Evolutionary conservation across 1,140 invertebrate species (phyloP).

Genomic region (Pogonomyrmex californicus): DNA sequence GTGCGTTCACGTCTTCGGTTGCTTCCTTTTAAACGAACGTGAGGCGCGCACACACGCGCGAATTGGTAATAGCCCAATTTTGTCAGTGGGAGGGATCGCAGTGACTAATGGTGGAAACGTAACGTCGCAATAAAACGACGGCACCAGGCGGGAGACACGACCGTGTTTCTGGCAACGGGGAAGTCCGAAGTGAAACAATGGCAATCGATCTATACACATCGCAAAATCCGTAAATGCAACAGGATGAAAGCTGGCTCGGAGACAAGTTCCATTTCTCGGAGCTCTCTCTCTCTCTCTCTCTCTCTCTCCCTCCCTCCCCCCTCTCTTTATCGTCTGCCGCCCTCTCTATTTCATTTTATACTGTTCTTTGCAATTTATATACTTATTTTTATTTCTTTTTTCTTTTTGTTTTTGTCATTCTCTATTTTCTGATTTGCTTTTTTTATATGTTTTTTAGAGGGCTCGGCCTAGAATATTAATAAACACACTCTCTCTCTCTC

Average conservation of each 20-base stretch:
- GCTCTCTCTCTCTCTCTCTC: not conserved
- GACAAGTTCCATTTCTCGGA: not conserved
- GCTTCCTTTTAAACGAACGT: conserved; percentile 24
- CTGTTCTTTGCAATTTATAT: no score
- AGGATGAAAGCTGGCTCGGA: not conserved
- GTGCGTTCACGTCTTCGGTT: not conserved
- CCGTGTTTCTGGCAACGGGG: conserved; percentile 29
- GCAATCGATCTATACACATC: not conserved
- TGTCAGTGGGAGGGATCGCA: not conserved
- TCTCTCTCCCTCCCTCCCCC: no score
- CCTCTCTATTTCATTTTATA: no score
- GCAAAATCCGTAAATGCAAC: conserved; percentile 2
- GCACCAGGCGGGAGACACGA: not conserved
- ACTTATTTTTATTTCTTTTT: no score
- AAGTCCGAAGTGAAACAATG: conserved; percentile 45
- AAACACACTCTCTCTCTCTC: no score
- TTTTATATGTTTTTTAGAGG: no score
- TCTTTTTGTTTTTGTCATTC: no score
- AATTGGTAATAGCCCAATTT: conserved; percentile 47
- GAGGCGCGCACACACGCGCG: not conserved
- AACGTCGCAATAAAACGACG: conserved; percentile 26
- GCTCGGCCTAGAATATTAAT: no score
- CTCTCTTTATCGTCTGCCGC: no score
- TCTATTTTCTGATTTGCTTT: no score
- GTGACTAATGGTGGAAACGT: conserved; percentile 31